A percentile compares a stretch with the other conserved stretches of the same genome.
Evolutionary conservation across 2,113 vertebrate genomes (phyloP).

Genomic region (Neogale vison): DNA sequence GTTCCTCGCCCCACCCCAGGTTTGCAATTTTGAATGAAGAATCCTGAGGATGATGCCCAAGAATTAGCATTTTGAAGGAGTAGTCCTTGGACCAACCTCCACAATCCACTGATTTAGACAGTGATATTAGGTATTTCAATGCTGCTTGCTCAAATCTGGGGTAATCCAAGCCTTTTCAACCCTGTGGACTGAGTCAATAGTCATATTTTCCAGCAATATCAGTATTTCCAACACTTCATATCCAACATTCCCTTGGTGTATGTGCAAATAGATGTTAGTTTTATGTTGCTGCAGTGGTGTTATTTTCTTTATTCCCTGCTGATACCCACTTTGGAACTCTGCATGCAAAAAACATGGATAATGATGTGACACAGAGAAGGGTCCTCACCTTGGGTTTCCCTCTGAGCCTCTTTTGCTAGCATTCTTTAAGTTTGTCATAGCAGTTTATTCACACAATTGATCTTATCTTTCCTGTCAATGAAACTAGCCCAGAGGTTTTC

Average conservation of each 20-base stretch:
- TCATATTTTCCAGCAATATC: background rate
- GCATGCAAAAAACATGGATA: slow-evolving; percentile 6
- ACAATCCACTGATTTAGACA: background rate
- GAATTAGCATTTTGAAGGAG: background rate
- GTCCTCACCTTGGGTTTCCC: slow-evolving; percentile 27
- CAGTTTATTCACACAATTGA: slow-evolving; percentile 62
- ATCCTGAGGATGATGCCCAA: background rate
- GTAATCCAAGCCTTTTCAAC: background rate
- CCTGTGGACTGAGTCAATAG: background rate
- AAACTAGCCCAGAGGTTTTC: background rate
- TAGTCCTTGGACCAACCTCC: background rate
- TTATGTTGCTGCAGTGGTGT: background rate
- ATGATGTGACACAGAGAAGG: slow-evolving; percentile 44
- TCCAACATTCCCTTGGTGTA: background rate
- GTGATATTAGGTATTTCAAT: background rate
- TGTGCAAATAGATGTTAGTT: slow-evolving; percentile 15
- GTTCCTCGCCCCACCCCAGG: background rate
- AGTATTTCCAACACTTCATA: background rate
- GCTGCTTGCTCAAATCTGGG: background rate
- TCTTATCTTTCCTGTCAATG: slow-evolving; percentile 58
- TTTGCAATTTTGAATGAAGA: slow-evolving; percentile 1
- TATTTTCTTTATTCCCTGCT: slow-evolving; percentile 47
- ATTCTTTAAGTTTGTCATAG: background rate
- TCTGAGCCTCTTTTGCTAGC: background rate
- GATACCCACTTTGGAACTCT: slow-evolving; percentile 24